These are phyloP conservation scores for Tychaedon coryphoeus DNA, from an alignment of 2,113 vertebrate species.

Conservation along the genomic window DNA sequence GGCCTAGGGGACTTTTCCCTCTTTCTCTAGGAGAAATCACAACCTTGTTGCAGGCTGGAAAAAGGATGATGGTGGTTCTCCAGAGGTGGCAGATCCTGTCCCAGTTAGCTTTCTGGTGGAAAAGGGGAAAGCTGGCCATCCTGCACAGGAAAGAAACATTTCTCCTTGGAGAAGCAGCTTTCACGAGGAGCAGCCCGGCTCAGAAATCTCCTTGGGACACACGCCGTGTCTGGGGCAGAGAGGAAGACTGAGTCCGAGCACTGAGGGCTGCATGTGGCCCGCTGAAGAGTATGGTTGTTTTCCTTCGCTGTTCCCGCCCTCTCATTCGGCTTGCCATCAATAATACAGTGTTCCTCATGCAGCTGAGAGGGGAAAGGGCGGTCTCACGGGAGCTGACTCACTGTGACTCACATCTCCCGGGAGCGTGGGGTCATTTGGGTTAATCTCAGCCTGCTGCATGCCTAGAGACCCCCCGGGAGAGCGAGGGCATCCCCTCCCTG, in stretches of 20 bases:
- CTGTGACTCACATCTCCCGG: neutral
- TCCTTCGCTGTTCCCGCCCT: neutral
- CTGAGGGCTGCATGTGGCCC: rapidly evolving
- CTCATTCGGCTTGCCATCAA: neutral
- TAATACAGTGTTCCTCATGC: neutral
- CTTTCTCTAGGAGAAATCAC: neutral
- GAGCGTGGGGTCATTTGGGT: neutral
- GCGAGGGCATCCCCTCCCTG: neutral
- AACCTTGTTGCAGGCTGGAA: neutral
- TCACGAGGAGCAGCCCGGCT: neutral
- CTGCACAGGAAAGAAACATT: neutral
- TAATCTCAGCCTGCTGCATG: neutral
- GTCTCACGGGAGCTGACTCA: neutral
- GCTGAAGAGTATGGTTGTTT: neutral
- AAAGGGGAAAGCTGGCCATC: neutral
- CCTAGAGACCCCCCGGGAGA: neutral
- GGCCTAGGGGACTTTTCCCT: neutral
- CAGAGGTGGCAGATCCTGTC: neutral
- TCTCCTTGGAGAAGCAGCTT: neutral
- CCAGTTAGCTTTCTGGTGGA: neutral
- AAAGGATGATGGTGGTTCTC: neutral
- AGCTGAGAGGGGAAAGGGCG: neutral
- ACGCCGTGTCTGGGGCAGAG: rapidly evolving
- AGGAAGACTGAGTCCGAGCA: neutral
- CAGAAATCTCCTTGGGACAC: neutral